These are phyloP conservation scores for Gortyna flavago DNA, from an alignment of 2,888 invertebrate genomes.

Conservation along the genomic window DNA sequence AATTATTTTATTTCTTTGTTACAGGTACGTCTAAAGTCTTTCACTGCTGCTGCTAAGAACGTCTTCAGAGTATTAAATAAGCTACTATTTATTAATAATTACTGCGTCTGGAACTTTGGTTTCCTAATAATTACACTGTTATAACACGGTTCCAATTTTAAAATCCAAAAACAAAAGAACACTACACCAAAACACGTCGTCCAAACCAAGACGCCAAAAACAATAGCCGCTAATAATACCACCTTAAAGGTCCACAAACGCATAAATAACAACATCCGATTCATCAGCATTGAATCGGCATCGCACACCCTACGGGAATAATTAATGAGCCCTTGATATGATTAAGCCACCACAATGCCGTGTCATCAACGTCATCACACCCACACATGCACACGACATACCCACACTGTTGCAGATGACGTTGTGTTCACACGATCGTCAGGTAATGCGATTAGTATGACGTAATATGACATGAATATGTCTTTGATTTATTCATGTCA, in stretches of 20 bases:
- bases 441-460: constrained; percentile 79
- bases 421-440: constrained; percentile 43
- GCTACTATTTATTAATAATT: neutral
- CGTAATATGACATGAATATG: constrained; percentile 73
- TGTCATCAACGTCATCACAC: constrained; percentile 80
- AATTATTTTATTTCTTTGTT: constrained; percentile 44
- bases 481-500: constrained; percentile 66
- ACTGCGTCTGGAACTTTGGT: neutral
- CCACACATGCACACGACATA: constrained; percentile 43
- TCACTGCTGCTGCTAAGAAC: neutral
- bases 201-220: constrained; percentile 41
- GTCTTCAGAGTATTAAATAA: neutral
- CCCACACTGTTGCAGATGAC: constrained; percentile 26
- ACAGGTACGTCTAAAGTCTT: constrained; percentile 55
- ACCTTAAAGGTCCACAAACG: constrained; percentile 43
- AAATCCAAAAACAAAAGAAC: neutral
- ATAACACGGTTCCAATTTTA: neutral
- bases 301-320: constrained; percentile 78
- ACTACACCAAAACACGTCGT: neutral
- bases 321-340: constrained; percentile 86
- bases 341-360: constrained; percentile 85
- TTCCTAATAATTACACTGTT: neutral
- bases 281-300: constrained; percentile 77
- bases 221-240: constrained; percentile 55
- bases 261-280: constrained; percentile 72